phyloP scores from a whole-genome alignment of 2,113 vertebrate genomes.

The Brachyhypopomus occidentalis region DNA sequence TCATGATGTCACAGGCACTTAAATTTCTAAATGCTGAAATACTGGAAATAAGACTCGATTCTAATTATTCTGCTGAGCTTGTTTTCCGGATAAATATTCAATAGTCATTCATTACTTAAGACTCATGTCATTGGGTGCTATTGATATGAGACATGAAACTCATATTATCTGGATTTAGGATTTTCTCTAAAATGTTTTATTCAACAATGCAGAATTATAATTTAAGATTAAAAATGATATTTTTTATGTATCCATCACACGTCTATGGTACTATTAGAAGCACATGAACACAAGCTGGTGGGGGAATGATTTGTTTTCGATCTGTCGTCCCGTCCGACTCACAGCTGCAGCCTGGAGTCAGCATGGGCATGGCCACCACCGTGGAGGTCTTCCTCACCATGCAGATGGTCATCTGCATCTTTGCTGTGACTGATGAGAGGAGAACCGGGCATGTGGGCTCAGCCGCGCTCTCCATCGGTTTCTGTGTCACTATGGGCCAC shows the following conservation, averaged over 20 bases:
- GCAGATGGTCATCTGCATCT: slow-evolving; percentile 87
- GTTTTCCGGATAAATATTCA: neutral
- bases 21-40: no score
- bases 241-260: no score
- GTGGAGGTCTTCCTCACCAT: slow-evolving; percentile 92
- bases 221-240: no score
- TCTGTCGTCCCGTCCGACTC: slow-evolving; percentile 23
- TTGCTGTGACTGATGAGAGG: slow-evolving; percentile 88
- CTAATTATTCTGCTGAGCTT: no score
- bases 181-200: neutral
- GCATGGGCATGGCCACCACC: slow-evolving; percentile 85
- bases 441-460: slow-evolving; percentile 85
- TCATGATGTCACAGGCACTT: no score
- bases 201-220: no score
- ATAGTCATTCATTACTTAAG: no score
- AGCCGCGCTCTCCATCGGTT: slow-evolving; percentile 87
- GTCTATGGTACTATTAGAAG: neutral
- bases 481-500: slow-evolving; percentile 88
- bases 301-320: neutral
- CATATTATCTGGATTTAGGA: neutral
- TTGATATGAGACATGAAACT: neutral
- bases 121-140: neutral
- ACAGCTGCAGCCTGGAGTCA: slow-evolving; percentile 87
- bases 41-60: no score
- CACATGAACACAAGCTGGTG: neutral